phyloP scores from a whole-genome alignment of 2,888 invertebrate genomes.

The Volucella inanis region DNA sequence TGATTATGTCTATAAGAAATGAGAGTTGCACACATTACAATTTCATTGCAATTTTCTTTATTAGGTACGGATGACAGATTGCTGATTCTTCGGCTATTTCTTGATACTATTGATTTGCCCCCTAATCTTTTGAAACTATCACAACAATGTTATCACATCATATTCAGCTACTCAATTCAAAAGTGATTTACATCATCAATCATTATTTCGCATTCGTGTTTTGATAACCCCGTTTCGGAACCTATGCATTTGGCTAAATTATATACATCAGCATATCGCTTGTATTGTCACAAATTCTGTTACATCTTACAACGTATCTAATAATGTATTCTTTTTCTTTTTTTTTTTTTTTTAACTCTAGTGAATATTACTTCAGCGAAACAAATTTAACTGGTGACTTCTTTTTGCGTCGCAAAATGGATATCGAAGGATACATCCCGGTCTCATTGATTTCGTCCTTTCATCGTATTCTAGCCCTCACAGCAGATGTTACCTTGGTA shows the following conservation, averaged over 20 bases:
- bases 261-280: constrained; percentile 10
- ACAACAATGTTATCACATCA: no score
- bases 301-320: not conserved
- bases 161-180: no score
- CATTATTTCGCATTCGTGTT: constrained; percentile 1
- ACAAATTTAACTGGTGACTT: constrained; percentile 98
- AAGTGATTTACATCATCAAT: no score
- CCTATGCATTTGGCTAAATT: constrained; percentile 34
- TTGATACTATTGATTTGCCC: no score
- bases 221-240: constrained; percentile 42
- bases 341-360: constrained; percentile 81
- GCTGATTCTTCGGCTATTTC: no score
- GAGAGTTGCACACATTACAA: no score
- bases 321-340: not conserved
- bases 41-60: no score
- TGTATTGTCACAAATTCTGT: constrained; percentile 16
- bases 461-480: constrained; percentile 94
- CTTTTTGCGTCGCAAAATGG: constrained; percentile 98
- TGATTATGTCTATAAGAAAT: no score
- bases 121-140: no score
- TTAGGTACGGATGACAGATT: no score
- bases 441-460: constrained; percentile 97
- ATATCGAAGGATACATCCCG: constrained; percentile 95
- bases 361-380: constrained; percentile 99
- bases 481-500: constrained; percentile 92